Evolutionary conservation across 2,797 vertebrate genomes (phyloP).

Genomic region (Sphenopsis melanotis): DNA sequence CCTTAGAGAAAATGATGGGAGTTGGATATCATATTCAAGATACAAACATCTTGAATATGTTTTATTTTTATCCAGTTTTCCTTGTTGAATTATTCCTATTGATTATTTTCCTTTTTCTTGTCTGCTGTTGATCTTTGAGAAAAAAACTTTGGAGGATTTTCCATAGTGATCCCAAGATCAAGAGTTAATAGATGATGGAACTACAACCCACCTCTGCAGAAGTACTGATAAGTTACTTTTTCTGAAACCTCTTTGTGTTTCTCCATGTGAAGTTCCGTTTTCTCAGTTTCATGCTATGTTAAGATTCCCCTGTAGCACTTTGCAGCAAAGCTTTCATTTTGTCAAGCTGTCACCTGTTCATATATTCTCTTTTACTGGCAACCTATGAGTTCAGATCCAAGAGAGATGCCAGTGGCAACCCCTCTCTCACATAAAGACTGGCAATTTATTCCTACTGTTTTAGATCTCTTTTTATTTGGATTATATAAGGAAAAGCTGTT

Average conservation of each 20-base stretch:
- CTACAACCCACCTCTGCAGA: background rate
- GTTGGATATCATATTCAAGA: background rate
- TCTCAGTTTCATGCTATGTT: background rate
- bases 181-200: background rate
- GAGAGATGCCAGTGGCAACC: background rate
- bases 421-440: background rate
- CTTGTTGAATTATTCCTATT: background rate
- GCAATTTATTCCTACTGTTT: background rate
- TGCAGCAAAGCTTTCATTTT: background rate
- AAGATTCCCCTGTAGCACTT: background rate
- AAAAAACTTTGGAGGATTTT: background rate
- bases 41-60: background rate
- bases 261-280: background rate
- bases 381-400: background rate
- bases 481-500: background rate
- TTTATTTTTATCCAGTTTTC: background rate
- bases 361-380: background rate
- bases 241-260: background rate
- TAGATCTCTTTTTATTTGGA: background rate
- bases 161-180: background rate
- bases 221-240: background rate
- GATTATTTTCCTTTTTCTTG: background rate
- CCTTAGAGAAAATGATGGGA: background rate
- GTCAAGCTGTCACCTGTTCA: background rate
- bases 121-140: background rate